These are phyloP conservation scores for Corella eumyota DNA, from an alignment of 23 tunicate species.

Conservation along the genomic window DNA sequence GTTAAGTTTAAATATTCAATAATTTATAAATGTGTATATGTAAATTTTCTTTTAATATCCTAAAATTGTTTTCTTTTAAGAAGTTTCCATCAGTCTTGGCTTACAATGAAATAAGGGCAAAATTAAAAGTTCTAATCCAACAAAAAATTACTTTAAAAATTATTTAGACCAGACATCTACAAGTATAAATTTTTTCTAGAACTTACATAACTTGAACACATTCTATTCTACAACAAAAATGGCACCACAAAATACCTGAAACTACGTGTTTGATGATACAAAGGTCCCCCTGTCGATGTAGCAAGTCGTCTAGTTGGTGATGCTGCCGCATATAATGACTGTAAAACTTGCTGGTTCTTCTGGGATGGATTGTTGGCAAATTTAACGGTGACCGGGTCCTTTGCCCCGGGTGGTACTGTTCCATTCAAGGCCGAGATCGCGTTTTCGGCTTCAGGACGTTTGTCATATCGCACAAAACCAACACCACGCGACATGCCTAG, in stretches of 20 bases:
- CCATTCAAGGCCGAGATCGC: constrained; percentile 83
- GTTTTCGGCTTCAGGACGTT: constrained; percentile 88
- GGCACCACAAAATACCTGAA: constrained; percentile 47
- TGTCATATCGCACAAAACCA: constrained; percentile 96
- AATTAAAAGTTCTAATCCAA: no score
- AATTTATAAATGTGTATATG: no score
- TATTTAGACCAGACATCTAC: no score
- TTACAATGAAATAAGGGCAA: no score
- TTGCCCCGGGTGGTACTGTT: constrained; percentile 74
- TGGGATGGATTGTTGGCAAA: constrained; percentile 95
- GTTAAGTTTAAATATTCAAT: no score
- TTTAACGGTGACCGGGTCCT: constrained; percentile 83
- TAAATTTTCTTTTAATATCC: no score
- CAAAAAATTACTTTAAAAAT: no score
- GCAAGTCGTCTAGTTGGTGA: constrained; percentile 44
- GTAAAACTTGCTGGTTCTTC: constrained; percentile 81
- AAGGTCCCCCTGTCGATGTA: constrained; percentile 44
- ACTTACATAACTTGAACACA: no score
- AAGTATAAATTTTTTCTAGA: no score
- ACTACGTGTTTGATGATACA: constrained; percentile 69
- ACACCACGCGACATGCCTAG: constrained; percentile 96
- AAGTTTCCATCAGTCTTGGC: no score
- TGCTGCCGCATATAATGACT: constrained; percentile 78
- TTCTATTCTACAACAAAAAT: no score
- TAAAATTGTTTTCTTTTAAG: no score